Percentiles rank a stretch among this genome's conserved stretches.
Evolutionary conservation across 2,797 vertebrate species (phyloP).

Genomic region (Crypturellus tataupa): DNA sequence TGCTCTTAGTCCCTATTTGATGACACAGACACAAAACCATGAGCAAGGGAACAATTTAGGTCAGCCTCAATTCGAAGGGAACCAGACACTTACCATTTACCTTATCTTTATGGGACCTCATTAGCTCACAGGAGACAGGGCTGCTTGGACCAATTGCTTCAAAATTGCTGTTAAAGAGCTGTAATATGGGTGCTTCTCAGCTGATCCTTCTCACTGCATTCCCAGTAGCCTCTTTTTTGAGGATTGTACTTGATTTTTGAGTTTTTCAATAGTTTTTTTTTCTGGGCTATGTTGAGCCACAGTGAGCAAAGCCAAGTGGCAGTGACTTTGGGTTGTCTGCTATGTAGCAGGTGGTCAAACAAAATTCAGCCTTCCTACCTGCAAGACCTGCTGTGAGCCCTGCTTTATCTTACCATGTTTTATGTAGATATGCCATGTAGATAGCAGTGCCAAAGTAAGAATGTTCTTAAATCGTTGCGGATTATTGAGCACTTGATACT

Average conservation of each 20-base stretch:
- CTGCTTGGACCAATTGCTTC: rapidly evolving
- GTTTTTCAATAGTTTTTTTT: neutral
- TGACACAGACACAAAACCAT: neutral
- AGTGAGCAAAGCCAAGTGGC: neutral
- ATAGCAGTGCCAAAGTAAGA: neutral
- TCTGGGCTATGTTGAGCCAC: neutral
- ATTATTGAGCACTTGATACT: conserved; percentile 91
- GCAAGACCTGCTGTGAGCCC: neutral
- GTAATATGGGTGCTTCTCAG: neutral
- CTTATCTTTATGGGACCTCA: neutral
- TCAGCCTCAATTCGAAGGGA: neutral
- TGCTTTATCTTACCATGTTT: neutral
- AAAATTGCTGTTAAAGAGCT: neutral
- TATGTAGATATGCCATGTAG: neutral
- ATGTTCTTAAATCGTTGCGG: neutral
- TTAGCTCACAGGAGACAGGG: neutral
- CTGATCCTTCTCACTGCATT: neutral
- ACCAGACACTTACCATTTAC: neutral
- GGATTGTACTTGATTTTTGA: neutral
- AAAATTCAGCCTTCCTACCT: neutral
- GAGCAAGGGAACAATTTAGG: neutral
- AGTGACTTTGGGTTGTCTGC: neutral
- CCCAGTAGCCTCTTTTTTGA: neutral
- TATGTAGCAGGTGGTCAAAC: neutral
- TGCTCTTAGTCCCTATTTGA: neutral